phyloP scores from a whole-genome alignment of 2,113 vertebrate genomes.

The Pelecanus crispus region DNA sequence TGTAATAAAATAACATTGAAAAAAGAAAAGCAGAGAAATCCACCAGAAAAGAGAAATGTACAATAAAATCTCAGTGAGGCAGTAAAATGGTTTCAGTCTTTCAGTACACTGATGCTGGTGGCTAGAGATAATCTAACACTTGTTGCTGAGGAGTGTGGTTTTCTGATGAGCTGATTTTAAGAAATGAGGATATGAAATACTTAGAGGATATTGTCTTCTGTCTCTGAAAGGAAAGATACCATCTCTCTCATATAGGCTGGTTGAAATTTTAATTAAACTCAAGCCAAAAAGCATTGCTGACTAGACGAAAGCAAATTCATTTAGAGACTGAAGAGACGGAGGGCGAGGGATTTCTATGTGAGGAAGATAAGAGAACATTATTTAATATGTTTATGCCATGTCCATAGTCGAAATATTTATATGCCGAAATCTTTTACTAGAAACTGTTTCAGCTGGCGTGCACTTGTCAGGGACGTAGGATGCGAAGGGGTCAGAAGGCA shows the following conservation, averaged over 20 bases:
- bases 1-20: background rate
- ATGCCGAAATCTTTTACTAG: background rate
- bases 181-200: slow-evolving; percentile 59
- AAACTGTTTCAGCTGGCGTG: background rate
- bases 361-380: slow-evolving; percentile 36
- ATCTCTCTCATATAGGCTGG: slow-evolving; percentile 35
- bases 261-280: slow-evolving; percentile 63
- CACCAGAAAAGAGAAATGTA: background rate
- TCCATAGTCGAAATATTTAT: background rate
- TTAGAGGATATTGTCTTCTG: slow-evolving; percentile 63
- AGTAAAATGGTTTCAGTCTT: slow-evolving; percentile 24
- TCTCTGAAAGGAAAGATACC: slow-evolving; percentile 50
- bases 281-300: slow-evolving; percentile 45
- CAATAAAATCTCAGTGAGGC: background rate
- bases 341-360: background rate
- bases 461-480: background rate
- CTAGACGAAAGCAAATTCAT: slow-evolving; percentile 28
- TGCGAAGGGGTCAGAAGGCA: background rate
- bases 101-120: background rate
- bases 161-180: slow-evolving; percentile 65
- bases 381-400: slow-evolving; percentile 14
- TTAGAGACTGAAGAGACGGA: background rate
- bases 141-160: slow-evolving; percentile 55
- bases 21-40: background rate
- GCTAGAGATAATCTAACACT: slow-evolving; percentile 58